Evolutionary conservation across 2,797 vertebrate genomes (phyloP), one percentile per base, ranked within the genome.

Genomic region (Mus spretus): DNA sequence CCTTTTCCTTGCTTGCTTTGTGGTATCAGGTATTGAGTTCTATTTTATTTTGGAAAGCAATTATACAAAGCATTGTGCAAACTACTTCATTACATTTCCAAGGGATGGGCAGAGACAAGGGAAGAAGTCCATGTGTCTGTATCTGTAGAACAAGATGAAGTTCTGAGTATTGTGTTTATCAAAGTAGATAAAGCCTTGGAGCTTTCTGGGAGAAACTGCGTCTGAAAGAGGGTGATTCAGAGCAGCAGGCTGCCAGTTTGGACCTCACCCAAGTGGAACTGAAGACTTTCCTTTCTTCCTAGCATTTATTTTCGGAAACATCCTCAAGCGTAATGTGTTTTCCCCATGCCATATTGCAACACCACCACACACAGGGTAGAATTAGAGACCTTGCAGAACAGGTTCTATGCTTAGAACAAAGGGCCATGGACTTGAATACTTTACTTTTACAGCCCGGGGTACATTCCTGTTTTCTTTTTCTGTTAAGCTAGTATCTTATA

Each of bases 241-340:
- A 57, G 67, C 26, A 92, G 9, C 7, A 50, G 17, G 26, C n/a
- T 22, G 40, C 91, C 95, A 95, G 57, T 37, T 40, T 91, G 92
- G 89, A 93, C 9, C 53, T 91, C 17, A 90, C 26, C 91, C 81
- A 88, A 44, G 4, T 14, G 57, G 59, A 72, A 47, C 55, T 72
- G 1, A 93, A 92, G 82, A 53, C 57, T 79, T 37, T 6, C 24
- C 26, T 81, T 53, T 44, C 72, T 34, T 63, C 61, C 90, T 59
- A 86, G 85, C 77, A 50, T 95, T 80, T 50, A 92, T 95, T 95
- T 91, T 93, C 57, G 74, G 92, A 61, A 34, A 83, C 86, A 92
- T 24, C 37, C 63, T 85, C 20, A 50, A 78, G 75, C 44, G 83
- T 14, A 55, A 88, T 67, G 72, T n/a, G 88, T 31, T 84, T 61